phyloP scores from a whole-genome alignment of 2,113 vertebrate genomes.

The Rhegmatorhina hoffmannsi region DNA sequence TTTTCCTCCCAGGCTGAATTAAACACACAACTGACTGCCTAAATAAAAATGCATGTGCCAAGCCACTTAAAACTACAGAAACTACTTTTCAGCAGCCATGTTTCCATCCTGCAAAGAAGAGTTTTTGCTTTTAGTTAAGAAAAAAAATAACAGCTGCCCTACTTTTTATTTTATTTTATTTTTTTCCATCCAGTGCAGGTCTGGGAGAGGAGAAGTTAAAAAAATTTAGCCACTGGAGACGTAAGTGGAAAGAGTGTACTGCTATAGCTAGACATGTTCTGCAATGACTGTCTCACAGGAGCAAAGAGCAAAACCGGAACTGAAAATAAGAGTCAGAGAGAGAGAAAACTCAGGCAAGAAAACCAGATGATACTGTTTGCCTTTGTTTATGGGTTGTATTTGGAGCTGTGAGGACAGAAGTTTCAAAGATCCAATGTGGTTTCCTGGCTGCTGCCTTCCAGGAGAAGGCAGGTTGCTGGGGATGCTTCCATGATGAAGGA shows the following conservation, averaged over 20 bases:
- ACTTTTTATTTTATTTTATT: neutral
- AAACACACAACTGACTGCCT: neutral
- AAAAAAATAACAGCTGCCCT: neutral
- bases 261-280: neutral
- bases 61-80: neutral
- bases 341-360: neutral
- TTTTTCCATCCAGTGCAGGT: neutral
- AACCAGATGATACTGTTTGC: neutral
- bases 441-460: neutral
- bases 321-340: conserved; percentile 1
- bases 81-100: neutral
- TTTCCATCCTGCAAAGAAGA: neutral
- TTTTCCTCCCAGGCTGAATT: neutral
- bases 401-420: neutral
- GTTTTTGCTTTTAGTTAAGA: neutral
- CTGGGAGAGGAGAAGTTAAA: neutral
- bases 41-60: neutral
- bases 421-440: neutral
- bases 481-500: neutral
- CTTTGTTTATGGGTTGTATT: neutral
- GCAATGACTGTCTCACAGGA: neutral
- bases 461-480: neutral
- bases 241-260: neutral
- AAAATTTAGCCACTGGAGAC: neutral
- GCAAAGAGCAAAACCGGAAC: conserved; percentile 29